A percentile compares a stretch with the other conserved stretches of the same genome.
These are phyloP conservation scores for Strigamia transsilvanica DNA, from an alignment of 2,888 invertebrate genomes.

Conservation along the genomic window DNA sequence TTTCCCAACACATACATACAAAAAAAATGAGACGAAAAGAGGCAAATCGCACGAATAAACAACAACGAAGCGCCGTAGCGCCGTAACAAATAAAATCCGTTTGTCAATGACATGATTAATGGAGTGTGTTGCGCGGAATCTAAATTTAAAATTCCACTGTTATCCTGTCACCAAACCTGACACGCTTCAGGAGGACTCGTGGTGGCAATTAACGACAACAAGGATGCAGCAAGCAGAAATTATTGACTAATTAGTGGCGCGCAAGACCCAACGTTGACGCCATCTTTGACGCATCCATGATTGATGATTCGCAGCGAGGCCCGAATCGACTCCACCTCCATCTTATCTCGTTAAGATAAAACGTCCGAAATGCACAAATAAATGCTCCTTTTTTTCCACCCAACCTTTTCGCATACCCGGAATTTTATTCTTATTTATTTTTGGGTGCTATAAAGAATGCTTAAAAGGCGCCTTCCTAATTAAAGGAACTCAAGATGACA, in stretches of 20 bases:
- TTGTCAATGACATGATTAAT: conserved; percentile 50
- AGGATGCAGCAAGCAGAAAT: conserved; percentile 34
- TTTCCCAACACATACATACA: too few species aligned
- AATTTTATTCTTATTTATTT: conserved; percentile 31
- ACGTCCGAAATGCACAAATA: background rate
- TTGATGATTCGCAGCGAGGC: conserved; percentile 23
- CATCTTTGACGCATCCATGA: conserved; percentile 9
- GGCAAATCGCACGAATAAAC: too few species aligned
- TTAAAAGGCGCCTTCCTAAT: conserved; percentile 44
- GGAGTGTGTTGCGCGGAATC: conserved; percentile 24
- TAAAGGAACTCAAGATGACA: conserved; percentile 14
- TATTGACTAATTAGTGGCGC: conserved; percentile 51
- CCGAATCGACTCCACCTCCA: background rate
- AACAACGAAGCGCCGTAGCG: too few species aligned
- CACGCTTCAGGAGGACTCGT: conserved; percentile 27
- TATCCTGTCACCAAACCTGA: conserved; percentile 17
- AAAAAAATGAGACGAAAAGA: too few species aligned
- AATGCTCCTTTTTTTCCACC: background rate
- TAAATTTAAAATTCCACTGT: conserved; percentile 38
- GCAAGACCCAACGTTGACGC: conserved; percentile 9
- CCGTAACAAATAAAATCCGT: background rate
- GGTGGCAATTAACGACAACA: conserved; percentile 51
- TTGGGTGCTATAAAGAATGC: conserved; percentile 33
- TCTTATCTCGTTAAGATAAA: conserved; percentile 4
- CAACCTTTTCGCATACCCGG: background rate